Base-by-base conservation (phyloP, 2,888 invertebrate species). In the Lissonota sp. region DNA sequence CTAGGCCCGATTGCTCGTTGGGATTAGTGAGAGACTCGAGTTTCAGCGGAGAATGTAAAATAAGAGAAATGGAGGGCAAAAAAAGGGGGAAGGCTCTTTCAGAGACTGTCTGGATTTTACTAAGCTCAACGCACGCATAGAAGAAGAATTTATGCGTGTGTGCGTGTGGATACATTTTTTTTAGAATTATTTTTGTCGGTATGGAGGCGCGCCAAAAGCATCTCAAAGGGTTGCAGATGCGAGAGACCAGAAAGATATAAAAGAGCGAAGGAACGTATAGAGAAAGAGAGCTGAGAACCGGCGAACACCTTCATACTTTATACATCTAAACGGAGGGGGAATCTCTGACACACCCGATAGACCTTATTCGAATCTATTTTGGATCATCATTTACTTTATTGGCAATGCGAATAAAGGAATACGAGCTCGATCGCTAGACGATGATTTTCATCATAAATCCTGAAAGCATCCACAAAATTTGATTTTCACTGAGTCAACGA, bases 401-500 rank as follows among this genome's bases (percentile, higher is more conserved):
- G 49, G 37, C 51, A 12, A 12, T 14, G 14, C 51, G 8, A 40
- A 40, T 51, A 40, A 53, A 14, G 40, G 16, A 53, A 53, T 12
- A 16, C 46, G 5, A 62, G 16, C n/a, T 26, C n/a, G n/a, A 12
- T 4, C 12, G 12, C 53, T 12, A 12, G 53, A 16, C 12, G 10
- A 70, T 39, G 8, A 6, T n/a, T 49, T 10, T 42, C 49, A 46
- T 3, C 26, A 26, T 57, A 44, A 12, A 49, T 46, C 60, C 49
- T 57, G 39, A 49, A 72, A 72, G 26, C 16, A 6, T 40, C 1
- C 26, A 26, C 26, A 26, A 26, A 51, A 46, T 62, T 37, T 26
- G 16, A 8, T 67, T 67, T 72, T 72, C n/a, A 49, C n/a, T 72
- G 66, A 78, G 14, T 78, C 66, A 78, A 72, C 60, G 66, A 66